Evolutionary conservation across 2,113 vertebrate genomes (phyloP).

Genomic region (Zingel zingel): DNA sequence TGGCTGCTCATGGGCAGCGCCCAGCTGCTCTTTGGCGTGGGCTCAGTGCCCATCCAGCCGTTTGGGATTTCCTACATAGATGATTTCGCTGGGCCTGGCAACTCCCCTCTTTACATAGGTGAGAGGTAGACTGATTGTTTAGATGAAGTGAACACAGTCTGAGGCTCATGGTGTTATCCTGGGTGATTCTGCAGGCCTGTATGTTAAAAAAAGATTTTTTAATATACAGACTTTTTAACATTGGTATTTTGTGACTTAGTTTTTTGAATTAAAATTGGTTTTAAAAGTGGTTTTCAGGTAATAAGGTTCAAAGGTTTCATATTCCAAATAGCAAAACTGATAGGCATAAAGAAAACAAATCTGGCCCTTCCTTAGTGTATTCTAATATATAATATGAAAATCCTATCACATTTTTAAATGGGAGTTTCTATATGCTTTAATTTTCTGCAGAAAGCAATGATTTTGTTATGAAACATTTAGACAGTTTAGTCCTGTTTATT

Average conservation of each 20-base stretch:
- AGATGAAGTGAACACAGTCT: neutral
- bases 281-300: neutral
- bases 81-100: conserved; percentile 90
- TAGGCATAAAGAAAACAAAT: neutral
- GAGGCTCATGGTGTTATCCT: neutral
- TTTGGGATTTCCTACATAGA: conserved; percentile 98
- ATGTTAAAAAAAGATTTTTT: neutral
- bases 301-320: neutral
- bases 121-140: conserved; percentile 49
- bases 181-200: neutral
- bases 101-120: conserved; percentile 95
- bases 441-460: neutral
- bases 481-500: neutral
- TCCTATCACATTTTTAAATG: neutral
- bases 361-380: neutral
- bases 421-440: neutral
- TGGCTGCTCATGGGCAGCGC: conserved; percentile 93
- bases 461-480: neutral
- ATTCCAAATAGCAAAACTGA: neutral
- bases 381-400: neutral
- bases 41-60: conserved; percentile 96
- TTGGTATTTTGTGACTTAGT: neutral
- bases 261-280: neutral
- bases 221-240: neutral
- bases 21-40: conserved; percentile 93